Evolutionary conservation across 2,113 vertebrate species (phyloP).

Genomic region (Orthonyx spaldingii): DNA sequence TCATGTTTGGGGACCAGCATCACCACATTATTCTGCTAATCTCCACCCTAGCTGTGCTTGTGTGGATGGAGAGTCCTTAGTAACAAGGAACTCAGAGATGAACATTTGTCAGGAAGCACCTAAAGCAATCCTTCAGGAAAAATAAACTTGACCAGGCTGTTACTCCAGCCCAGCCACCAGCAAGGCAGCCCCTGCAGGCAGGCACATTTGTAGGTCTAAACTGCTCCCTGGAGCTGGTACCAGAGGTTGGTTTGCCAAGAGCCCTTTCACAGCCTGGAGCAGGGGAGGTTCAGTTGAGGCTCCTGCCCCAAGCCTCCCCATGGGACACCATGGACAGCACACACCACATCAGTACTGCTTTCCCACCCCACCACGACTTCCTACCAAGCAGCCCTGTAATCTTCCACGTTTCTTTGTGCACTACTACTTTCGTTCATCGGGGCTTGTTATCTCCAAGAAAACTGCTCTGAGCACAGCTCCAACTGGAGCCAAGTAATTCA

Average conservation of each 20-base stretch:
- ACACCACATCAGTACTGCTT: background rate
- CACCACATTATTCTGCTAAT: background rate
- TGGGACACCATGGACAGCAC: rapidly evolving
- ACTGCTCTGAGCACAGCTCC: background rate
- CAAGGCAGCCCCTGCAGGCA: background rate
- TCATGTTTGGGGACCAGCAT: background rate
- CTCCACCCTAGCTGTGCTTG: background rate
- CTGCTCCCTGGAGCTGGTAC: background rate
- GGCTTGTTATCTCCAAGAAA: background rate
- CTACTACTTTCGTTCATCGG: background rate
- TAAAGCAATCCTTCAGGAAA: background rate
- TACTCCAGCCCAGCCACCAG: background rate
- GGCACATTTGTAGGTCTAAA: background rate
- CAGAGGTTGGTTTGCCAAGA: background rate
- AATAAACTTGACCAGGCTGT: background rate
- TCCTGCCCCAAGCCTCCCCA: background rate
- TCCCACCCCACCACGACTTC: background rate
- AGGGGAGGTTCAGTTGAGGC: background rate
- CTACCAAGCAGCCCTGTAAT: background rate
- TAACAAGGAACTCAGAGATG: background rate
- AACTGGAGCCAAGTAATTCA: background rate
- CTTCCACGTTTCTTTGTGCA: background rate
- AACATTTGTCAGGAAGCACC: background rate
- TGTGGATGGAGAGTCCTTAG: background rate
- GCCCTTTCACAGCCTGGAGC: background rate